phyloP scores from a whole-genome alignment of 2,888 invertebrate species.

The Papilio protenor region DNA sequence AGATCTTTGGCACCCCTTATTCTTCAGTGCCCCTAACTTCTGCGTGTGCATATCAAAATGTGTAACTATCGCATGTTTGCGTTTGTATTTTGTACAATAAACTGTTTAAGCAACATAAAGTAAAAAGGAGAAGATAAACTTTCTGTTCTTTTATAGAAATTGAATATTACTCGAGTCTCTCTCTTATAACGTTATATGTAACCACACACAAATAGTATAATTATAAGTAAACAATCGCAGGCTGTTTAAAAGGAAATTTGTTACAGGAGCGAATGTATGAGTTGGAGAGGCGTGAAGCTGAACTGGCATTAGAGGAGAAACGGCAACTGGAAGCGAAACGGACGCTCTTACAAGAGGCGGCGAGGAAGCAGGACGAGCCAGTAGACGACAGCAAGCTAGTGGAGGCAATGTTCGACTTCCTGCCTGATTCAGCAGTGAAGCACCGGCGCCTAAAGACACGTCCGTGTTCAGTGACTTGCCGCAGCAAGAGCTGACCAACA shows the following conservation, averaged over 20 bases:
- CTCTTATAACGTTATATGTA: too few species aligned
- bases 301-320: constrained; percentile 93
- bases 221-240: not conserved
- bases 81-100: not conserved
- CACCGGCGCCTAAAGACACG: constrained; percentile 93
- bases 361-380: constrained; percentile 95
- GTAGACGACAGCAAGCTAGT: constrained; percentile 98
- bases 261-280: constrained; percentile 90
- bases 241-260: constrained; percentile 21
- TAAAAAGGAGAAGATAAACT: too few species aligned
- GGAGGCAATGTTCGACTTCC: constrained; percentile 98
- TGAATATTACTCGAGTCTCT: too few species aligned
- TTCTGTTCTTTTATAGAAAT: too few species aligned
- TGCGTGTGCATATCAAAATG: not conserved
- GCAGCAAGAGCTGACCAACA: constrained; percentile 90
- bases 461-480: constrained; percentile 94
- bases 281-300: constrained; percentile 93
- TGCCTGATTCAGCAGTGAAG: constrained; percentile 95
- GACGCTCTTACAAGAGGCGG: constrained; percentile 95
- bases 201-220: too few species aligned
- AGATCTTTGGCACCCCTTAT: too few species aligned
- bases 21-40: not conserved
- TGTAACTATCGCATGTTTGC: too few species aligned
- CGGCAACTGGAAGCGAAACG: constrained; percentile 93
- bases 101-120: too few species aligned